Conservation (phyloP, 2,113 vertebrate genomes). For the Solea senegalensis region DNA sequence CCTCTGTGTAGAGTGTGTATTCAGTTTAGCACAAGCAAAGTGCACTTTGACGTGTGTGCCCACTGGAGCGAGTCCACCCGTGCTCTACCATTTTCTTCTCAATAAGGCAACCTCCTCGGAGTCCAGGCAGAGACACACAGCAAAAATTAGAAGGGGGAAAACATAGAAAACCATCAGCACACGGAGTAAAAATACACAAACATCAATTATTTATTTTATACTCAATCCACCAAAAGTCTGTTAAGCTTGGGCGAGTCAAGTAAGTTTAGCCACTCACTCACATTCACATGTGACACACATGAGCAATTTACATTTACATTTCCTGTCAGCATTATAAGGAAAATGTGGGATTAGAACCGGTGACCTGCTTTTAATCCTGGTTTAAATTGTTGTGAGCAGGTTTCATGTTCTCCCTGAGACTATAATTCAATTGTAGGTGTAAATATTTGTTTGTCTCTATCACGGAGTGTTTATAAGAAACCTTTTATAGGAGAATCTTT, state of each 20-base stretch:
- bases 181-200: conserved; percentile 28
- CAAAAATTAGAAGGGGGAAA: neutral
- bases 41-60: conserved; percentile 47
- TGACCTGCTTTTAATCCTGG: too few species aligned
- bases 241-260: neutral
- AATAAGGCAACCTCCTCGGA: conserved; percentile 16
- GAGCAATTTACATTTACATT: neutral
- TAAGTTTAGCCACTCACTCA: neutral
- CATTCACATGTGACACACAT: neutral
- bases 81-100: conserved; percentile 5
- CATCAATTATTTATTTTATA: conserved; percentile 43
- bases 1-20: neutral
- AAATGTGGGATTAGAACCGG: too few species aligned
- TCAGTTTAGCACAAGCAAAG: conserved; percentile 60
- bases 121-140: conserved; percentile 1
- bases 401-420: too few species aligned
- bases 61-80: neutral
- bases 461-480: too few species aligned
- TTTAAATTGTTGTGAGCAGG: too few species aligned
- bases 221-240: conserved; percentile 4
- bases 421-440: too few species aligned
- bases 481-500: too few species aligned
- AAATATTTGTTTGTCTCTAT: too few species aligned
- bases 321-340: neutral
- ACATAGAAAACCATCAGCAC: conserved; percentile 22